Evolutionary conservation across 2,888 invertebrate species (phyloP).

Genomic region (Drosophila histrio): DNA sequence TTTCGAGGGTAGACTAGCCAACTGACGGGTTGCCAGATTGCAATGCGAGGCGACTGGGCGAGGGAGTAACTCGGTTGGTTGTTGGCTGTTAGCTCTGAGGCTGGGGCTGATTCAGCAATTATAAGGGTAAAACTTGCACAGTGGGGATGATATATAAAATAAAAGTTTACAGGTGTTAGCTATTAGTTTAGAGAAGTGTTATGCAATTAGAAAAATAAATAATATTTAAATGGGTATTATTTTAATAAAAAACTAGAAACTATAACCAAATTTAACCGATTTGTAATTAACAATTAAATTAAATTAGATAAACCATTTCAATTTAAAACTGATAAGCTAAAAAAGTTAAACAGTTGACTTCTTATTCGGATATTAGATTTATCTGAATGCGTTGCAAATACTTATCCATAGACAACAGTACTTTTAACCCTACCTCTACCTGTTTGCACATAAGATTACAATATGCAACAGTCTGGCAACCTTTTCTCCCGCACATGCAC

Average conservation of each 20-base stretch:
- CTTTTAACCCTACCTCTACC: slow-evolving; percentile 1
- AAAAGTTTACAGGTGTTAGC: background rate
- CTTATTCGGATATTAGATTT: no score
- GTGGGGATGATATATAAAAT: background rate
- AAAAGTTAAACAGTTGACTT: no score
- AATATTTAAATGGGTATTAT: no score
- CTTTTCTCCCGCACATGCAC: slow-evolving; percentile 33
- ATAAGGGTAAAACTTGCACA: slow-evolving; percentile 1
- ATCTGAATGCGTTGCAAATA: no score
- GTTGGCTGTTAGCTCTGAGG: slow-evolving; percentile 22
- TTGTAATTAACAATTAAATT: no score
- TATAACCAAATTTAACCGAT: no score
- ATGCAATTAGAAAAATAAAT: background rate
- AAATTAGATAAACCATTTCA: no score
- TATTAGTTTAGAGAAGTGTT: background rate
- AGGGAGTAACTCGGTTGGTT: slow-evolving; percentile 39
- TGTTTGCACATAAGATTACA: background rate
- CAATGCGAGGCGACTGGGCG: slow-evolving; percentile 12
- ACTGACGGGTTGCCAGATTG: slow-evolving; percentile 68
- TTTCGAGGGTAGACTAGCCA: slow-evolving; percentile 60
- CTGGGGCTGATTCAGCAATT: background rate
- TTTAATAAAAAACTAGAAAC: no score
- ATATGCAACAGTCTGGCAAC: slow-evolving; percentile 62
- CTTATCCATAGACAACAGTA: no score
- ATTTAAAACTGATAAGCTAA: background rate